Conservation (phyloP, 2,888 invertebrate genomes). For the Rhynchonema sp. region DNA sequence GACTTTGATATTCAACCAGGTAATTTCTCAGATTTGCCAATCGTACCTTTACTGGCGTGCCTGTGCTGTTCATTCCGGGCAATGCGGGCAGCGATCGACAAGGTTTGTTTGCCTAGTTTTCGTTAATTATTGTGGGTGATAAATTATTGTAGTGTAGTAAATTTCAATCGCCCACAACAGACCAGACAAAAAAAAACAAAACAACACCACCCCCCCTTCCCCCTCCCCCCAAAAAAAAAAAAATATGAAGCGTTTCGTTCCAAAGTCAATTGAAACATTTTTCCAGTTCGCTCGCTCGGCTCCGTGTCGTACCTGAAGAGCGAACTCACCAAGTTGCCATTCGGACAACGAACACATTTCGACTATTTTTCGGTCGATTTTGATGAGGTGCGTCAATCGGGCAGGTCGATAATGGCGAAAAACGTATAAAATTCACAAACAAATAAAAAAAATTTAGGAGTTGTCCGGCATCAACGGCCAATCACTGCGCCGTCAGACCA, state of each 20-base stretch:
- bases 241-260: background rate
- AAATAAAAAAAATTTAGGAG: too few relatives aligned
- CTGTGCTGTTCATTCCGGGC: conserved; percentile 81
- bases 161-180: background rate
- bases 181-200: too few relatives aligned
- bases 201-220: background rate
- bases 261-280: background rate
- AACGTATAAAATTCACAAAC: too few relatives aligned
- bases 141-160: background rate
- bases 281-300: conserved; percentile 59
- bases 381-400: too few relatives aligned
- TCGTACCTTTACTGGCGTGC: conserved; percentile 48
- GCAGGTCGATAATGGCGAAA: too few relatives aligned
- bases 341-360: conserved; percentile 47
- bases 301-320: conserved; percentile 73
- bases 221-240: background rate
- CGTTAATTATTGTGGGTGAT: too few relatives aligned
- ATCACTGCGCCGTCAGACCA: conserved; percentile 52
- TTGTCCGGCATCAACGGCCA: conserved; percentile 68
- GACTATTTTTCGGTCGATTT: conserved; percentile 78
- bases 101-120: conserved; percentile 33
- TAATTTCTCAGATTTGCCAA: background rate
- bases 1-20: too few relatives aligned
- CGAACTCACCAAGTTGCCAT: conserved; percentile 40
- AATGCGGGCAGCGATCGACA: conserved; percentile 82